phyloP scores from a whole-genome alignment of 2,113 vertebrate genomes.

The Ploceus nigricollis region DNA sequence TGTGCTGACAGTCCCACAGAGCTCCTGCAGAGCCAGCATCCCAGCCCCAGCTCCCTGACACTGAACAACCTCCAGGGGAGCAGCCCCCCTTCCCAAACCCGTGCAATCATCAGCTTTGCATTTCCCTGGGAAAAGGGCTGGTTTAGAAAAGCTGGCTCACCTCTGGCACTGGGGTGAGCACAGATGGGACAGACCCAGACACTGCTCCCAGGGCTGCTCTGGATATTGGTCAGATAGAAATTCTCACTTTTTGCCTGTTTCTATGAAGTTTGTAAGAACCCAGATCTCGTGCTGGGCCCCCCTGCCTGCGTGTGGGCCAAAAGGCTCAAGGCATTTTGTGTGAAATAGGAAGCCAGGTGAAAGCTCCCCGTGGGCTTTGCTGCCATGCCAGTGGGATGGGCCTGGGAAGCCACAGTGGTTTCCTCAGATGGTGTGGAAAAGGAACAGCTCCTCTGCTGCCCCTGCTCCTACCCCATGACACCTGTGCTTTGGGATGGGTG shows the following conservation, averaged over 20 bases:
- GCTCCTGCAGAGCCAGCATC: not conserved
- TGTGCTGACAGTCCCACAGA: not conserved
- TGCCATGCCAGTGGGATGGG: accelerated
- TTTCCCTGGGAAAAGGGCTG: not conserved
- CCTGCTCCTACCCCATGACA: not conserved
- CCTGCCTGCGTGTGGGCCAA: accelerated
- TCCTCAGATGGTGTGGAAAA: not conserved
- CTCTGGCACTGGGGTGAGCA: not conserved
- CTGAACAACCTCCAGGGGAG: not conserved
- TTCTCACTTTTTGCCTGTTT: not conserved
- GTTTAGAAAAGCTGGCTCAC: not conserved
- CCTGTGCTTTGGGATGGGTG: not conserved
- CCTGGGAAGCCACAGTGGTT: not conserved
- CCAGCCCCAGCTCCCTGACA: not conserved
- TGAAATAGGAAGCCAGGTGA: not conserved
- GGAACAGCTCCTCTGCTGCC: not conserved
- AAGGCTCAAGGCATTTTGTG: not conserved
- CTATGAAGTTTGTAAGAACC: not conserved
- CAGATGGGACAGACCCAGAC: not conserved
- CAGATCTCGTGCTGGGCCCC: not conserved
- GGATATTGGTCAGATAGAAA: accelerated
- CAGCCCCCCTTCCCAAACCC: not conserved
- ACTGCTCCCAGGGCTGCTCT: accelerated
- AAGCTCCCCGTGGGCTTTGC: not conserved
- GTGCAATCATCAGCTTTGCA: not conserved